These are phyloP conservation scores for Laterallus jamaicensis DNA, from an alignment of 2,113 vertebrate genomes.

Conservation along the genomic window DNA sequence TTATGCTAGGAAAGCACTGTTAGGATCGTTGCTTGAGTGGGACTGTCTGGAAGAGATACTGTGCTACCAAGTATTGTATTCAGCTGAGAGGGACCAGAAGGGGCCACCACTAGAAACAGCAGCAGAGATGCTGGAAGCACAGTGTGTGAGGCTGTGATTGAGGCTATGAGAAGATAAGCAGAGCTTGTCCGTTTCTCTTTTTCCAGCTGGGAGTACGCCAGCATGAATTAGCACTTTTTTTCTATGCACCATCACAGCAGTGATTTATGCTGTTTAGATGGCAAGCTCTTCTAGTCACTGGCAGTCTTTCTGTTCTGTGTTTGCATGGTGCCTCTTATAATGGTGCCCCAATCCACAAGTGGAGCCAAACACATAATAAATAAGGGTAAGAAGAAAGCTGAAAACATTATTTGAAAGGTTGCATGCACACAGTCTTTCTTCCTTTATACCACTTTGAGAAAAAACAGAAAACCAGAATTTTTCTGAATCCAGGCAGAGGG, in stretches of 20 bases:
- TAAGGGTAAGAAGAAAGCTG: background rate
- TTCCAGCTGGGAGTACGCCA: background rate
- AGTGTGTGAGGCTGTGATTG: background rate
- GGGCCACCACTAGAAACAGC: background rate
- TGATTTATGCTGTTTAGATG: background rate
- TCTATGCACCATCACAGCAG: background rate
- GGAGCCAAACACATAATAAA: conserved; percentile 11
- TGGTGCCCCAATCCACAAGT: background rate
- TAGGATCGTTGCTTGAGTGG: background rate
- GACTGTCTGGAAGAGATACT: background rate
- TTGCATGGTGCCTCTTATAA: background rate
- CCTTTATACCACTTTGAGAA: background rate
- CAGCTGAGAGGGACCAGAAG: background rate
- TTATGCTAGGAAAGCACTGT: background rate
- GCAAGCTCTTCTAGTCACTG: background rate
- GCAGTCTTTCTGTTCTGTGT: background rate
- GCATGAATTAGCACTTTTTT: background rate
- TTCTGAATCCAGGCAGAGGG: background rate
- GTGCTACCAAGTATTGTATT: background rate
- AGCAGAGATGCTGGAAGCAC: background rate
- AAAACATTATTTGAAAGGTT: background rate
- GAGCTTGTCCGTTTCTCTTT: background rate
- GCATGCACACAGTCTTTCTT: background rate
- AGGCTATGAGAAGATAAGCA: background rate
- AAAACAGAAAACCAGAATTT: background rate